Evolutionary conservation across 2,113 vertebrate species (phyloP).

Genomic region (Harpagus bidentatus): DNA sequence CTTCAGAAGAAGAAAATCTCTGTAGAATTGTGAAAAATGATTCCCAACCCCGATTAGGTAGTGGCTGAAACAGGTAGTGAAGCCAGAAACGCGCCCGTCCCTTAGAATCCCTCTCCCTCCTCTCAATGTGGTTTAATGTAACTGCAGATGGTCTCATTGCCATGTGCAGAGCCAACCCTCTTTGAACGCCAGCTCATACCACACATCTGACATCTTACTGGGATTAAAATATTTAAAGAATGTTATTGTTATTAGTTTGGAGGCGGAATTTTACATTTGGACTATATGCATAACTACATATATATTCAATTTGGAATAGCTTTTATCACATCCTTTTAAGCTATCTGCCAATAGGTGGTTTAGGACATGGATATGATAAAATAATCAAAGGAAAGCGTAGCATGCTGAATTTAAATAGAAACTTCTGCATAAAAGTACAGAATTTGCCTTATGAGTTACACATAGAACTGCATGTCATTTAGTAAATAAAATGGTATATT

Average conservation of each 20-base stretch:
- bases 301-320: not conserved
- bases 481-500: not conserved
- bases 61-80: not conserved
- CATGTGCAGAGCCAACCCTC: not conserved
- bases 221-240: not conserved
- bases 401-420: not conserved
- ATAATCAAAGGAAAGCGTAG: not conserved
- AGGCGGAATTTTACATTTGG: not conserved
- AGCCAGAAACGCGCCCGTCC: not conserved
- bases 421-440: not conserved
- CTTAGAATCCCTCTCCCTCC: not conserved
- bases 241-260: not conserved
- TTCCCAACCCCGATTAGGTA: not conserved
- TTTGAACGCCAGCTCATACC: not conserved
- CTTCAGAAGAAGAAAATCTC: not conserved
- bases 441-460: not conserved
- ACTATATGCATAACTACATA: not conserved
- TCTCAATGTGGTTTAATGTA: rapidly evolving
- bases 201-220: not conserved
- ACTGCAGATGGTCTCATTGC: not conserved
- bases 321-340: not conserved
- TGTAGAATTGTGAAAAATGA: not conserved
- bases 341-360: not conserved
- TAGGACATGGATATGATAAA: not conserved
- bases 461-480: not conserved